phyloP scores from a whole-genome alignment of 2,888 invertebrate species.

The Ochropacha duplaris region DNA sequence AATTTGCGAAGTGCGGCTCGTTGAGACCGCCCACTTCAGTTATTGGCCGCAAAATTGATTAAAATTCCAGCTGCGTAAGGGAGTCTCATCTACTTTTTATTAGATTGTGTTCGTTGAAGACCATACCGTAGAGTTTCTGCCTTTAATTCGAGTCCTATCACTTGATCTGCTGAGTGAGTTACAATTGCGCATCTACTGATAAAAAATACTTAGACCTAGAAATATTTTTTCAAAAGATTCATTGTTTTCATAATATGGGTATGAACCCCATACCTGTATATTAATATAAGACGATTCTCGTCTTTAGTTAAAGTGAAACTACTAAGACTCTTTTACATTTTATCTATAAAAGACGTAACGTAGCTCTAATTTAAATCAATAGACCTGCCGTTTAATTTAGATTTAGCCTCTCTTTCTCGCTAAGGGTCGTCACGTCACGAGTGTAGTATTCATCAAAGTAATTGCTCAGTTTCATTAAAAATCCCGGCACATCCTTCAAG shows the following conservation, averaged over 20 bases:
- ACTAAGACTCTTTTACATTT: background rate
- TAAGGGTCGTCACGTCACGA: conserved; percentile 53
- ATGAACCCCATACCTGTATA: too few species aligned
- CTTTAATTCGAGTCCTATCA: conserved; percentile 35
- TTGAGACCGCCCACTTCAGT: conserved; percentile 49
- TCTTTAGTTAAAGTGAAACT: background rate
- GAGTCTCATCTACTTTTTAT: conserved; percentile 65
- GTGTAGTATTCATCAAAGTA: conserved; percentile 71
- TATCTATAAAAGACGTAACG: background rate
- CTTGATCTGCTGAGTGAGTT: conserved; percentile 34
- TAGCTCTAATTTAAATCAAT: conserved; percentile 53
- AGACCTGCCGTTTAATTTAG: conserved; percentile 48
- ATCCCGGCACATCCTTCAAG: conserved; percentile 73
- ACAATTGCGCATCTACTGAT: background rate
- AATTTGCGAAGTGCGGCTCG: conserved; percentile 65
- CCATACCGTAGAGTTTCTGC: conserved; percentile 46
- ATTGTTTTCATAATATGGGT: too few species aligned
- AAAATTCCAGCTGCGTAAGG: conserved; percentile 73
- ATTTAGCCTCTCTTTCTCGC: conserved; percentile 34
- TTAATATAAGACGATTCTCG: background rate
- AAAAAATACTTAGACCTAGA: background rate
- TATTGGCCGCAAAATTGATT: conserved; percentile 78
- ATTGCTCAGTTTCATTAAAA: conserved; percentile 77
- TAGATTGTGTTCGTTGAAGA: conserved; percentile 57
- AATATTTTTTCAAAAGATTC: background rate